Evolutionary conservation across 2,113 vertebrate genomes (phyloP), one percentile per base, ranked within the genome.

Genomic region (Acanthisitta chloris): DNA sequence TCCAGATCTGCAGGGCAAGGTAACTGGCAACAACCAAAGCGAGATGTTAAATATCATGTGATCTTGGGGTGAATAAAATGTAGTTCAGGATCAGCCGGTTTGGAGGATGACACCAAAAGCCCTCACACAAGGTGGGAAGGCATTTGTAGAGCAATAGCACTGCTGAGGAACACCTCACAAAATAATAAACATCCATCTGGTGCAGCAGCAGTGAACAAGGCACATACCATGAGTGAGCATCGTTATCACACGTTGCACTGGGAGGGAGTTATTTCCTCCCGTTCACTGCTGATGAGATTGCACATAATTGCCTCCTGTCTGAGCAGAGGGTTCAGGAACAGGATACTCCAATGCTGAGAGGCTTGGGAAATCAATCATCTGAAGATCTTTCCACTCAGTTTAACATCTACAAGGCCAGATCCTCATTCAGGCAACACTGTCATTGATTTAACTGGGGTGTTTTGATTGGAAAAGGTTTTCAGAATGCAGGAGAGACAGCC

Each of bases 231-330:
- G 42, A 26, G 8, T 57, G 54, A 85, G 61, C 52, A 69, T 36
- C 73, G 59, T 91, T 55, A 72, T 61, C 49, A 45, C 34, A 61
- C 1, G 1, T 72, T 94, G 79, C 49, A 65, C 33, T 1, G 0
- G 46, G 40, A 83, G 46, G n/a, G 46, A 72, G 33, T 49, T 90
- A 85, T 85, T 96, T 95, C 84, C 87, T 95, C 71, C 38, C 49
- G 80, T 83, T 83, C 85, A 58, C 18, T 7, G 5, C 87, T 86
- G 87, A 94, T 96, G 95, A 97, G 62, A 91, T 86, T 90, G 85
- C 54, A 83, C 46, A 28, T 93, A 96, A 96, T 96, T 95, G 87
- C 36, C 15, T 81, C 87, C 71, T 95, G 94, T 87, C 73, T 85
- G 79, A 80, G 58, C 66, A 83, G 49, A 83, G 71, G 43, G 65